Base-by-base conservation (phyloP, 2,113 vertebrate genomes). In the Dromiciops gliroides region DNA sequence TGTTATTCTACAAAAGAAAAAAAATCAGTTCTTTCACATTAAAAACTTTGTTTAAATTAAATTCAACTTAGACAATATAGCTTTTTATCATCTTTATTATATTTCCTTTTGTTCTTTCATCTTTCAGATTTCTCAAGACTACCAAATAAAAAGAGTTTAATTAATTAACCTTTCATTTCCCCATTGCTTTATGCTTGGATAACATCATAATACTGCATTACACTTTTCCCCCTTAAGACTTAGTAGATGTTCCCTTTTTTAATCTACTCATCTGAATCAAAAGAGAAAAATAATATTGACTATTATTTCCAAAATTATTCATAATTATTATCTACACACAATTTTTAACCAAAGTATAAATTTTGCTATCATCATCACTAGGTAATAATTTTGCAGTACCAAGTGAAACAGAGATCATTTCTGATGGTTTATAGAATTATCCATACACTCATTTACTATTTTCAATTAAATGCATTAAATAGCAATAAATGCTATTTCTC, bases 151-250 rank as follows among this genome's bases (percentile, higher is more conserved):
- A 37, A 37, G 31, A 90, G 22, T 3, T n/a, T n/a, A 51, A 90
- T 90, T 51, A 90, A 90, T 90, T 90, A 90, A 90, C 37, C 89
- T 90, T 51, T 51, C 89, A 51, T 37, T 50, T 90, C 50, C 37
- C 25, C n/a, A 83, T 83, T 83, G 67, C 67, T 83, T 44, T 44
- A 83, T 44, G 67, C 67, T 83, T 83, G 67, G 6, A 44, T 44
- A 83, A 90, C 8, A 23, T 90, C 22, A 51, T 51, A 50, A 90
- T 90, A 37, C 16, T 51, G 49, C 14, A 16, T 90, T 50, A 51
- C 16, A n/a, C 50, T 51, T 51, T 90, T 90, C 22, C 19, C 31
- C 89, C 89, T 44, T 83, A 83, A 44, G 19, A 44, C 16, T 44
- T 44, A 83, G 19, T 83, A 83, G 67, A 44, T n/a, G 5, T n/a